These are phyloP conservation scores for Muraenolepis orangiensis DNA, from an alignment of 2,797 vertebrate genomes.

Conservation along the genomic window DNA sequence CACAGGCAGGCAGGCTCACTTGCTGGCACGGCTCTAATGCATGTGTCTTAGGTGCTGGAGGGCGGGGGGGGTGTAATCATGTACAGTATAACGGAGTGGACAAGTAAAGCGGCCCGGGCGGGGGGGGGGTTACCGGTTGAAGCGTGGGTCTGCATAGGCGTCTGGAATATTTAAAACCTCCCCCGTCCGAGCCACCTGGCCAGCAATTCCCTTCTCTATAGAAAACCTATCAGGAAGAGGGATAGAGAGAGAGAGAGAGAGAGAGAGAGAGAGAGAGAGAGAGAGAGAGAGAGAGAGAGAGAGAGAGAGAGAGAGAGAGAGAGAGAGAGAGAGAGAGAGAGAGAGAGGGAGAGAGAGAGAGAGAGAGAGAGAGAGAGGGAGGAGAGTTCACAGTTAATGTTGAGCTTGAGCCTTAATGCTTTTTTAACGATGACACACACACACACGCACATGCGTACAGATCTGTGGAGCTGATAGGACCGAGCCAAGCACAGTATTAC, in stretches of 20 bases:
- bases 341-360: not conserved
- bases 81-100: not conserved
- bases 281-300: too few species aligned
- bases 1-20: not conserved
- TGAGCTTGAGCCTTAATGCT: not conserved
- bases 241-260: slow-evolving; percentile 5
- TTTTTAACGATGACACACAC: not conserved
- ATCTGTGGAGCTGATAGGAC: not conserved
- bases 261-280: not conserved
- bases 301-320: slow-evolving; percentile 4
- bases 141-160: slow-evolving; percentile 98
- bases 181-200: slow-evolving; percentile 95
- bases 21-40: not conserved
- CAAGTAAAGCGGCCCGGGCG: not conserved
- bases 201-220: slow-evolving; percentile 98
- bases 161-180: slow-evolving; percentile 99
- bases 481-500: not conserved
- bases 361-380: not conserved
- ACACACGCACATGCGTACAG: not conserved
- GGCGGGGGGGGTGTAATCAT: not conserved
- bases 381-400: not conserved
- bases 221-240: slow-evolving; percentile 82
- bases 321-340: not conserved
- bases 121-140: slow-evolving; percentile 85
- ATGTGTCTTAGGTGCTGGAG: not conserved